Base-by-base conservation (phyloP, 2,113 vertebrate genomes). In the Labeo catla region DNA sequence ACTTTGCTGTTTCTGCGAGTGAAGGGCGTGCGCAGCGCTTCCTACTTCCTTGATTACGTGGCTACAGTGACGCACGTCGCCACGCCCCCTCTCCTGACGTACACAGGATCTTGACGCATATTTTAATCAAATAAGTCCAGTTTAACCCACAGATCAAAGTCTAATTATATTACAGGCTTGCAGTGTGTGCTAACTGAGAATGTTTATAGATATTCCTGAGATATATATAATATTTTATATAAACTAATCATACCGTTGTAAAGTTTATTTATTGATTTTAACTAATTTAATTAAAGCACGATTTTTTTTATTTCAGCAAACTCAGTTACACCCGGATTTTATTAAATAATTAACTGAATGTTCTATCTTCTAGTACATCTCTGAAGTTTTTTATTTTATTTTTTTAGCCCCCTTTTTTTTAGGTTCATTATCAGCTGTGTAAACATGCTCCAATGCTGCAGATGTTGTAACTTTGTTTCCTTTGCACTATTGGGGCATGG, bases 1-100 rank as follows among this genome's bases (percentile, higher is more conserved):
- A 73, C 82, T 74, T 4, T 73, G 50, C 68, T 84, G 82, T 57
- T 36, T 54, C 15, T 57, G 47, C 5, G 34, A n/a, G 9, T 59
- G 36, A 15, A 80, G 50, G 6, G 59, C 39, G 28, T 57, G 61
- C n/a, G 16, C 47, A 4, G 21, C 68, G n/a, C 82, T 84, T 84
- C 82, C 82, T 84, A 39, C 49, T 84, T 84, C 82, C 34, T 3
- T 45, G 82, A 39, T 72, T 72, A 73, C 82, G 82, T 84, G 68
- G 36, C 34, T 73, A 6, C 50, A 23, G 36, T 73, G 50, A 84
- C 68, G 68, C 12, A 7, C 0, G 1, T 43, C 34, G 21, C 36
- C 50, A 49, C 82, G 28, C 82, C 82, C 34, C 49, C 68, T 73
- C 13, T 11, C 4, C 19, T 59, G 63, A 77, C 76, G 76, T 49